These are phyloP conservation scores for human DNA, from an alignment of 2,113 vertebrate species.

Conservation along the genomic window GRCh38 chr7:15669501-15670000, in stretches of 20 bases:
- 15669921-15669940: conserved; percentile 76
- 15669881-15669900: conserved; percentile 71
- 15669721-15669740: conserved; percentile 25
- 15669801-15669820: conserved; percentile 35
- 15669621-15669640: conserved; percentile 18
- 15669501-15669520: not conserved
- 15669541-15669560: not conserved
- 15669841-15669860: conserved; percentile 29
- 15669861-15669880: conserved; percentile 67
- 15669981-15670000: conserved; percentile 76
- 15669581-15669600: not conserved
- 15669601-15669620: not conserved
- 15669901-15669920: conserved; percentile 74
- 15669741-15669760: not conserved
- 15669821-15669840: not conserved
- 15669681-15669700: not conserved
- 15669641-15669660: conserved; percentile 48
- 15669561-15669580: not conserved
- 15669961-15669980: conserved; percentile 81
- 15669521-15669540: conserved; percentile 58
- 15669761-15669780: not conserved
- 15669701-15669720: not conserved
- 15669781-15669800: conserved; percentile 61
- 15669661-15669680: not conserved
- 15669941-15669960: conserved; percentile 74